Evolutionary conservation across 2,797 vertebrate species (phyloP).

Genomic region (Ambastaia sidthimunki): DNA sequence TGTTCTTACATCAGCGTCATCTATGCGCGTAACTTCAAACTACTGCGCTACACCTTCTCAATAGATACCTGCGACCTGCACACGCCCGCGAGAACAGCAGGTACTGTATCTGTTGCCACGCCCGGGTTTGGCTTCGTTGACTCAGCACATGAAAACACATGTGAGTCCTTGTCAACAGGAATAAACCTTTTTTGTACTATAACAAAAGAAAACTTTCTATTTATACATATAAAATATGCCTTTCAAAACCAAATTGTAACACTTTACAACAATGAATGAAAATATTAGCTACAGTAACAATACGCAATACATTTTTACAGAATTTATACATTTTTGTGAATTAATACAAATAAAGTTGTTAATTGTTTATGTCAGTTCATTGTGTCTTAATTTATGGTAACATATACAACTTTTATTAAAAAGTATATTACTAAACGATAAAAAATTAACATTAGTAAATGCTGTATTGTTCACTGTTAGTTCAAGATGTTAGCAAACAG

Average conservation of each 20-base stretch:
- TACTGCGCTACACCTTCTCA: not conserved
- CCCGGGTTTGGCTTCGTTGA: slow-evolving; percentile 2
- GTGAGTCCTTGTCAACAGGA: not conserved
- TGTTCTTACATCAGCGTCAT: not conserved
- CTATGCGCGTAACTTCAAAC: not conserved
- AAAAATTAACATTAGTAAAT: no score
- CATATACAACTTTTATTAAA: no score
- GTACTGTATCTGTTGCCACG: slow-evolving; percentile 24
- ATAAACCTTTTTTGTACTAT: not conserved
- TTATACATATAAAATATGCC: not conserved
- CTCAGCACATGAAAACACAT: not conserved
- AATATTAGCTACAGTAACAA: no score
- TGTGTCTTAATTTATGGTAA: no score
- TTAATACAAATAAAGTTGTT: no score
- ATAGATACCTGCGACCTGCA: not conserved
- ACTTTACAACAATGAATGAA: not conserved
- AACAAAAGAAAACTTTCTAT: not conserved
- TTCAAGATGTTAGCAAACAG: not conserved
- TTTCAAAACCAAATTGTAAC: not conserved
- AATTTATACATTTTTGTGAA: no score
- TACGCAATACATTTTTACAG: no score
- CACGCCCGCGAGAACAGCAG: slow-evolving; percentile 11
- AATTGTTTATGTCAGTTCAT: no score
- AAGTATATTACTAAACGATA: no score
- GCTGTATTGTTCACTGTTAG: no score